Evolutionary conservation across 2,797 vertebrate genomes (phyloP).

Genomic region (Amblyopsis hoosieri): DNA sequence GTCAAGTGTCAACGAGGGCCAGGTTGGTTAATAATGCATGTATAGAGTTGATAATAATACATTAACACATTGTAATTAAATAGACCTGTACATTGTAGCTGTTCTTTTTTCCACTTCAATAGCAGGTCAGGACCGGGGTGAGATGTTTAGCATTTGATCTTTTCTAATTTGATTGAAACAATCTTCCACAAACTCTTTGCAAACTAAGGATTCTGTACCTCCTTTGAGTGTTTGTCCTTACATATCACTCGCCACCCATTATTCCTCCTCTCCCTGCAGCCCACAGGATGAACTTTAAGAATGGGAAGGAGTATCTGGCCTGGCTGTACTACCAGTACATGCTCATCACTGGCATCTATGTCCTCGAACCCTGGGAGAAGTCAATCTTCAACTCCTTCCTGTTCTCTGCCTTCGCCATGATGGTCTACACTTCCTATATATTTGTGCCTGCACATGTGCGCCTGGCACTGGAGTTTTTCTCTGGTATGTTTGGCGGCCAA

Average conservation of each 20-base stretch:
- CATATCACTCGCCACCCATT: neutral
- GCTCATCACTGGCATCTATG: conserved; percentile 93
- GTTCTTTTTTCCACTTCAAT: no score
- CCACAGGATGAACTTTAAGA: conserved; percentile 86
- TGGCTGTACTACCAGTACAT: conserved; percentile 99
- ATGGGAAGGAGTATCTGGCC: conserved; percentile 85
- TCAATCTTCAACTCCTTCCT: conserved; percentile 92
- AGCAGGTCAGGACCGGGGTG: no score
- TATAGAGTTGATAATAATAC: neutral
- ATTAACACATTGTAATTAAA: neutral
- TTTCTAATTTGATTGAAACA: neutral
- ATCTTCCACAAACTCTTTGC: neutral
- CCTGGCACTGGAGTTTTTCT: conserved; percentile 92
- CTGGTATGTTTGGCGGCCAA: conserved; percentile 83
- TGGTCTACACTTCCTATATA: conserved; percentile 93
- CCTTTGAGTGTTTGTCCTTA: neutral
- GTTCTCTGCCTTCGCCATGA: conserved; percentile 90
- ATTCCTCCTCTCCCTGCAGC: conserved; percentile 5
- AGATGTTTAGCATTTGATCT: no score
- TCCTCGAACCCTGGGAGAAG: conserved; percentile 96
- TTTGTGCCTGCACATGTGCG: conserved; percentile 92
- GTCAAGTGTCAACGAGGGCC: neutral
- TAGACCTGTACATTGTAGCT: no score
- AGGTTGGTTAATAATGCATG: conserved; percentile 3
- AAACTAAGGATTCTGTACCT: no score